Conservation (phyloP, 35 echinoderm and acorn worm genomes). For the Hemicentrotus pulcherrimus region DNA sequence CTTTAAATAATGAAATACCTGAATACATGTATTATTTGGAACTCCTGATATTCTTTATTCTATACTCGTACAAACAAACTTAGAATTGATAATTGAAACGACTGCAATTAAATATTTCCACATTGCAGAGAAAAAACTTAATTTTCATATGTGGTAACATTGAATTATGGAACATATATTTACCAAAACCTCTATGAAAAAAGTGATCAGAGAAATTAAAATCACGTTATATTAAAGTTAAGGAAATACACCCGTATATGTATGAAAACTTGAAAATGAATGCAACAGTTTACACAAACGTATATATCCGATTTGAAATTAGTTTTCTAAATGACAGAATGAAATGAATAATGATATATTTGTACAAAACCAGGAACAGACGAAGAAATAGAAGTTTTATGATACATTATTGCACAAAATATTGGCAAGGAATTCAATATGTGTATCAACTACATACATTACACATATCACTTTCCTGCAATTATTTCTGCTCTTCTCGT, state of each 20-base stretch:
- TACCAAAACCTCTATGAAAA: background rate
- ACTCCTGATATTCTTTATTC: background rate
- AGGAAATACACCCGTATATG: background rate
- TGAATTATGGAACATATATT: background rate
- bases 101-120: background rate
- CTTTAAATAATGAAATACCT: background rate
- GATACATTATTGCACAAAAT: conserved; percentile 5
- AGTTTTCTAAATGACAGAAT: background rate
- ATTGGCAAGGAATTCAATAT: conserved; percentile 4
- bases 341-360: background rate
- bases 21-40: background rate
- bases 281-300: background rate
- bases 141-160: background rate
- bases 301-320: background rate
- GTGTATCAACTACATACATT: background rate
- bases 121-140: background rate
- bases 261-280: background rate
- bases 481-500: background rate
- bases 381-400: background rate
- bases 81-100: background rate
- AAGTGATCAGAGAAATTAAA: background rate
- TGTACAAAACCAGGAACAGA: background rate
- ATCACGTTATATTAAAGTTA: background rate
- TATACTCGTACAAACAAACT: background rate
- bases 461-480: background rate